Evolutionary conservation across 2,113 vertebrate genomes (phyloP), one percentile per base, ranked within the genome.

Genomic region (Leptobrachium ailaonicum): DNA sequence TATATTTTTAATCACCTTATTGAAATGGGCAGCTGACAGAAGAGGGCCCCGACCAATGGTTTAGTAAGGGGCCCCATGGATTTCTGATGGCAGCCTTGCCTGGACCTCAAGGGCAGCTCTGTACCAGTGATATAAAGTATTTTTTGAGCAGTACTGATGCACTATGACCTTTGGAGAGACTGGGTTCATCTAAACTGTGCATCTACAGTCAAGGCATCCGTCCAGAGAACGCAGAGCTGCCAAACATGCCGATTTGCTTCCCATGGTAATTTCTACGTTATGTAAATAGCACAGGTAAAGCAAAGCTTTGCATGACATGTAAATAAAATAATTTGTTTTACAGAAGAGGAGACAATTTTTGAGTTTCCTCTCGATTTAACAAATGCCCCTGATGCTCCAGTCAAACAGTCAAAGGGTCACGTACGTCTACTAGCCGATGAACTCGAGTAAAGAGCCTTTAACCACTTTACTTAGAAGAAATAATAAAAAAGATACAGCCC

Each of bases 281-380:
- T 80, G 78, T 80, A 80, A 80, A 80, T 80, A 80, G 71, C 50
- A 41, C 78, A 74, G 78, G 78, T 80, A 80, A 80, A 80, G 78
- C 41, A 68, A 56, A 68, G 71, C 71, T 80, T 80, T 80, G 78
- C 78, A 80, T 73, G 71, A 50, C 78, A 80, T 73, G 78, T 44
- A 80, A 80, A 80, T 74, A 73, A 60, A 64, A 67, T 62, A 74
- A 80, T 80, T 80, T 80, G 78, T 80, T 80, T 80, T 80, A 80
- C 78, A 80, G 78, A 80, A 80, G 71, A 80, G 78, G 78, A 73
- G 71, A 80, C 47, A 60, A 80, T 67, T 80, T 80, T 74, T 71
- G 67, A 80, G 78, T 80, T 80, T 80, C 71, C 77, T 80, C 66
- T 73, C 67, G 53, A 73, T 73, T 74, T 73, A 80, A 80, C 63